Conservation (phyloP, 2,888 invertebrate genomes). For the Caenorhabditis afra region DNA sequence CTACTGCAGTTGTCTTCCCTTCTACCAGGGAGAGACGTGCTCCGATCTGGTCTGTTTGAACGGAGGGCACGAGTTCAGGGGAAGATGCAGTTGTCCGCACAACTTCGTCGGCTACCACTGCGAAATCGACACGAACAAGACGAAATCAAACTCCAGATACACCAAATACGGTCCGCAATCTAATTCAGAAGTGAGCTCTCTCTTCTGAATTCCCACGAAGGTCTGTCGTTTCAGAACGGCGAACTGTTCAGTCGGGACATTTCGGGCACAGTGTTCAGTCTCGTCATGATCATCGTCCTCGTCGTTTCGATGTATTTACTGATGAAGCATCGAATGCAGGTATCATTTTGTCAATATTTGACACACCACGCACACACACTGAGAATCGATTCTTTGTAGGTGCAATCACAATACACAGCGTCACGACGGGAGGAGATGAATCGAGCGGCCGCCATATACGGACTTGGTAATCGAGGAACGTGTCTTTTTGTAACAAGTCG, state of each 20-base stretch:
- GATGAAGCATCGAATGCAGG: slow-evolving; percentile 80
- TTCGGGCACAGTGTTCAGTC: slow-evolving; percentile 78
- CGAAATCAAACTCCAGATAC: slow-evolving; percentile 69
- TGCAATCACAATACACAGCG: slow-evolving; percentile 66
- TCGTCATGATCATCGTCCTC: slow-evolving; percentile 78
- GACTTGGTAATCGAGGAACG: slow-evolving; percentile 26
- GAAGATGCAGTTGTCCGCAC: slow-evolving; percentile 76
- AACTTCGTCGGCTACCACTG: slow-evolving; percentile 79
- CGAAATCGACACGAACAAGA: slow-evolving; percentile 77
- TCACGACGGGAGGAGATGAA: slow-evolving; percentile 66
- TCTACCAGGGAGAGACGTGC: slow-evolving; percentile 79
- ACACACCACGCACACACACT: not conserved
- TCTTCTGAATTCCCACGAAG: not conserved
- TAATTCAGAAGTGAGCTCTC: slow-evolving; percentile 22
- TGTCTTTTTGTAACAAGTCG: too few relatives aligned
- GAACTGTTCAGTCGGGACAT: slow-evolving; percentile 79
- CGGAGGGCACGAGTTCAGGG: slow-evolving; percentile 72
- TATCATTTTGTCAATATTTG: slow-evolving; percentile 53
- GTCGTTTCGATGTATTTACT: slow-evolving; percentile 79
- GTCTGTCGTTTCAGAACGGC: slow-evolving; percentile 56
- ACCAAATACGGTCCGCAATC: slow-evolving; percentile 68
- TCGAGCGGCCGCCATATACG: slow-evolving; percentile 66
- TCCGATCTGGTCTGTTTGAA: slow-evolving; percentile 78
- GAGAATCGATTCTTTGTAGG: slow-evolving; percentile 45
- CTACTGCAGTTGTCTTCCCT: slow-evolving; percentile 78